Evolutionary conservation across 2,113 vertebrate species (phyloP).

Genomic region (Corythoichthys haematopterus): DNA sequence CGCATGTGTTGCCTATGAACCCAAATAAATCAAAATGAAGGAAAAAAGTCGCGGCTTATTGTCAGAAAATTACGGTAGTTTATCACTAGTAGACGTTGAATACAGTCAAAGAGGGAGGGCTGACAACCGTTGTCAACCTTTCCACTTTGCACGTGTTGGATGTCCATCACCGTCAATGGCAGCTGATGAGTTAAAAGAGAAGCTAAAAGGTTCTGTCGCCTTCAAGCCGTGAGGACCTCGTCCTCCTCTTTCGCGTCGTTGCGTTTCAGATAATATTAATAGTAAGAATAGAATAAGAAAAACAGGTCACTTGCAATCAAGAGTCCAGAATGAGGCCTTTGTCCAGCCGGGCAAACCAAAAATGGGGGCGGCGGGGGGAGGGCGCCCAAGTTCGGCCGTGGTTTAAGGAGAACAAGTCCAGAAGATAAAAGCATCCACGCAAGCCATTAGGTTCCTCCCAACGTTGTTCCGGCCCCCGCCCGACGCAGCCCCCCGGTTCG

Average conservation of each 20-base stretch:
- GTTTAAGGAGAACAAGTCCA: conserved; percentile 77
- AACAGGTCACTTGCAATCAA: conserved; percentile 86
- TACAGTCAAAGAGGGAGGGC: too few species aligned
- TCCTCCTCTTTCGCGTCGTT: conserved; percentile 50
- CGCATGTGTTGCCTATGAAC: too few species aligned
- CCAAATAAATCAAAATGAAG: too few species aligned
- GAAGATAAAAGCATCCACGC: conserved; percentile 64
- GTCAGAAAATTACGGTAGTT: too few species aligned
- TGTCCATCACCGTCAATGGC: too few species aligned
- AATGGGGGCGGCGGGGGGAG: conserved; percentile 39
- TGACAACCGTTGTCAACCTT: too few species aligned
- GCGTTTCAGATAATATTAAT: conserved; percentile 61
- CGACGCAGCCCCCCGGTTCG: conserved; percentile 57
- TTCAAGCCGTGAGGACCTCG: conserved; percentile 73
- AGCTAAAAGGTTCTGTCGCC: conserved; percentile 72
- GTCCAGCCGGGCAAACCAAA: conserved; percentile 57
- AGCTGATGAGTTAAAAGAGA: conserved; percentile 50
- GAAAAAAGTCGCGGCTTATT: too few species aligned
- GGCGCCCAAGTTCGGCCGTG: conserved; percentile 70
- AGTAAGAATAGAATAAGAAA: conserved; percentile 60
- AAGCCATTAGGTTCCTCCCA: conserved; percentile 89
- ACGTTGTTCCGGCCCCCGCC: conserved; percentile 87
- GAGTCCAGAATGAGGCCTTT: conserved; percentile 83
- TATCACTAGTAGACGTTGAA: too few species aligned
- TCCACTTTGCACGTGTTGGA: too few species aligned